These are phyloP conservation scores for Drosophila virilis DNA, from an alignment of 1,140 invertebrate genomes.

Conservation along the genomic window DNA sequence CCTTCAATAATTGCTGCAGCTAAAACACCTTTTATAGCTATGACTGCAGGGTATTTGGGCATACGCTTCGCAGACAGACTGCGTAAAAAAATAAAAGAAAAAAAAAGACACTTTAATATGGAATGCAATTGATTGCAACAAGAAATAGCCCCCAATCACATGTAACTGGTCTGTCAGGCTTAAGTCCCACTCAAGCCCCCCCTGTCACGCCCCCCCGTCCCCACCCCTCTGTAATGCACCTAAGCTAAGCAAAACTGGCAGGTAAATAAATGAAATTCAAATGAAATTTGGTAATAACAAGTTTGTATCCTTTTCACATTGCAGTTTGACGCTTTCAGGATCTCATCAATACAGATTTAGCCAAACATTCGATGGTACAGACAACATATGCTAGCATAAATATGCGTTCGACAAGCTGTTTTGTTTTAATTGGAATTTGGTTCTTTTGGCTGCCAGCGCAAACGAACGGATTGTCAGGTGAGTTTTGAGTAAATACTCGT, in stretches of 20 bases:
- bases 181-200: background rate
- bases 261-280: conserved; percentile 33
- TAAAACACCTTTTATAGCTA: background rate
- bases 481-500: conserved; percentile 24
- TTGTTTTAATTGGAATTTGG: background rate
- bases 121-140: conserved; percentile 40
- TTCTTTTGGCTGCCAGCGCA: background rate
- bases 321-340: conserved; percentile 34
- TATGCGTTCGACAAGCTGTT: too few relatives aligned
- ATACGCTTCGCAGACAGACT: conserved; percentile 38
- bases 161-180: conserved; percentile 40
- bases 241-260: conserved; percentile 4
- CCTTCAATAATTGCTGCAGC: too few relatives aligned
- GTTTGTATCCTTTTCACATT: conserved; percentile 12
- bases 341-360: conserved; percentile 10
- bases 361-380: too few relatives aligned
- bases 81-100: conserved; percentile 24
- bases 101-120: conserved; percentile 14
- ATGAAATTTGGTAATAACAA: conserved; percentile 35
- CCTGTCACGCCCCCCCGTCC: too few relatives aligned
- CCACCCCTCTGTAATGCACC: too few relatives aligned
- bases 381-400: too few relatives aligned
- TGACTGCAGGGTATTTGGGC: conserved; percentile 18
- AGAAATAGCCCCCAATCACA: conserved; percentile 37
- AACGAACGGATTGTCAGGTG: conserved; percentile 35